Evolutionary conservation across 2,888 invertebrate genomes (phyloP), one percentile per base, ranked within the genome.

Genomic region (Dastarcus helophoroides): DNA sequence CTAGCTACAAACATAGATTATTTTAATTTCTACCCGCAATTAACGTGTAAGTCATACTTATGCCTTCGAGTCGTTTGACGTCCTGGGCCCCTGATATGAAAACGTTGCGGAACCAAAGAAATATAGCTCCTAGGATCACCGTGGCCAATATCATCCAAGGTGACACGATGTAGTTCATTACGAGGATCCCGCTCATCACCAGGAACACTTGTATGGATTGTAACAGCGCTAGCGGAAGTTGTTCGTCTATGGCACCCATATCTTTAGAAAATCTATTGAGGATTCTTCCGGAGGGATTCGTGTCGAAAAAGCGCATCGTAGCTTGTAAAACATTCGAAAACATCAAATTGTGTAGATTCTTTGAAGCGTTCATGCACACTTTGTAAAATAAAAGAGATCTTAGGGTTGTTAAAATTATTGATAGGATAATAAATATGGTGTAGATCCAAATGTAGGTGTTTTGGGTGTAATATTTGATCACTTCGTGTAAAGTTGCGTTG

Each of bases 241-340:
- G 62, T 57, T 84, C 83, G 49, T 84, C 83, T 26, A 86, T 72
- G 2, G 78, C 66, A 1, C 84, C 84, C 61, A 84, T 76, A 51
- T 88, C 88, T 54, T 86, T 86, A 0, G 86, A 82, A 59, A 88
- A 88, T 31, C 86, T 64, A 59, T 86, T 86, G 30, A 88, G 66
- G 43, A 88, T 79, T 10, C 83, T 71, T 16, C 86, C 84, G 8
- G 83, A 78, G 0, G 88, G 81, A 58, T 88, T 86, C 4, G 73
- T 76, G 54, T 86, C 82, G 56, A 89, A 90, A 62, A 89, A 90
- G 13, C 73, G 62, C 69, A 85, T 79, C 0, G 83, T 79, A 0
- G 83, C 77, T 38, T 76, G 65, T 6, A 88, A 56, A 17, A 90
- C 68, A 43, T 76, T 71, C 11, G 69, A 62, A 57, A 89, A 84